These are phyloP conservation scores for Peromyscus aztecus DNA, from an alignment of 2,797 vertebrate species.

Conservation along the genomic window DNA sequence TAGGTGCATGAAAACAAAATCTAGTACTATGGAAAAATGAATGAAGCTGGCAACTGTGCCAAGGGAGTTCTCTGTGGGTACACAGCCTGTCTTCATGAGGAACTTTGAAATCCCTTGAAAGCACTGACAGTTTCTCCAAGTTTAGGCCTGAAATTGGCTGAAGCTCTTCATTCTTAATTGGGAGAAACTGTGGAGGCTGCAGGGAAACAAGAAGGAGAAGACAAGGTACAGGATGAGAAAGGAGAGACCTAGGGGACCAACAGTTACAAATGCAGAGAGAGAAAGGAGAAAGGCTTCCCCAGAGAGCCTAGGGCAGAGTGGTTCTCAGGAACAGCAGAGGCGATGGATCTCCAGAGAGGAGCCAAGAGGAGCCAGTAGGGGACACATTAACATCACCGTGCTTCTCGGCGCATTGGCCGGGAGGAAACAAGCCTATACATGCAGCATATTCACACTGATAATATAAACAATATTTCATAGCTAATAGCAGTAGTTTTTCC, in stretches of 20 bases:
- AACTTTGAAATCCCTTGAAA: slow-evolving; percentile 59
- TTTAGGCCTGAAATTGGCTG: slow-evolving; percentile 59
- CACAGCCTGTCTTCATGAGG: neutral
- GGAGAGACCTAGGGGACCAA: slow-evolving; percentile 11
- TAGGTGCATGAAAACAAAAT: neutral
- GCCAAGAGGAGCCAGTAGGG: neutral
- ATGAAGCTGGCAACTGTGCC: neutral
- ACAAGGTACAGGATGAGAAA: slow-evolving; percentile 4
- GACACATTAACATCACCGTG: neutral
- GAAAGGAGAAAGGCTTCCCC: neutral
- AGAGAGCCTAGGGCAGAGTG: neutral
- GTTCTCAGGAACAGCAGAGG: neutral
- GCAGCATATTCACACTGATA: slow-evolving; percentile 64
- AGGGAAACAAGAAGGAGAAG: slow-evolving; percentile 36
- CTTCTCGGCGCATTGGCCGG: neutral
- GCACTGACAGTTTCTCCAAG: slow-evolving; percentile 38
- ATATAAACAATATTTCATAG: slow-evolving; percentile 63
- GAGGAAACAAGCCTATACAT: slow-evolving; percentile 24
- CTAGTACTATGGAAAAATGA: neutral
- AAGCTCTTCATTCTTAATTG: slow-evolving; percentile 74
- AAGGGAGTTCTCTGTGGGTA: neutral
- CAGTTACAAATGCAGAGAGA: neutral
- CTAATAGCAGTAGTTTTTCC: slow-evolving; percentile 52
- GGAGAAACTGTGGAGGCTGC: slow-evolving; percentile 64
- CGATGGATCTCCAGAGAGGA: neutral